Conservation (phyloP, 2,113 vertebrate genomes). For the Galeopterus variegatus region DNA sequence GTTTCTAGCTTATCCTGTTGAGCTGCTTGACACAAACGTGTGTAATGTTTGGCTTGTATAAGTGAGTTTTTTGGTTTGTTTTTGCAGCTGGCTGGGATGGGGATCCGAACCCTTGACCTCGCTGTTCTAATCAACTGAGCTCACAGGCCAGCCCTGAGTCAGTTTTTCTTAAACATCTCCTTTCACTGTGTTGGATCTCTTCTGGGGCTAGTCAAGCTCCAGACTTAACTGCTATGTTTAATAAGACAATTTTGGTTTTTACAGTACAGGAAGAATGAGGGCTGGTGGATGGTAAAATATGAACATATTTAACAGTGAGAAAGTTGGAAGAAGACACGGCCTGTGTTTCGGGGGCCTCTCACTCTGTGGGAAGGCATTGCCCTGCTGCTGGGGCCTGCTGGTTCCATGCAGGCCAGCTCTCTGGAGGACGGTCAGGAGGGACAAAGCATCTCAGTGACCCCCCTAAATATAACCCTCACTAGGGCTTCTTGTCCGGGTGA, state of each 20-base stretch:
- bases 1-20: not conserved
- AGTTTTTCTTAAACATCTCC: not conserved
- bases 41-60: rapidly evolving
- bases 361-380: not conserved
- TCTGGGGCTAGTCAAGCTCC: not conserved
- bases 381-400: not conserved
- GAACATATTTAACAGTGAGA: not conserved
- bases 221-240: not conserved
- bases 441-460: not conserved
- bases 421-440: not conserved
- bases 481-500: not conserved
- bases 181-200: not conserved
- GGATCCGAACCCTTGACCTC: no score
- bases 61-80: not conserved
- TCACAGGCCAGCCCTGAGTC: not conserved
- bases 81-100: no score
- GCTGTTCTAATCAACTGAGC: no score
- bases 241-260: not conserved
- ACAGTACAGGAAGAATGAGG: not conserved
- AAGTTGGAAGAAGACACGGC: not conserved
- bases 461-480: not conserved
- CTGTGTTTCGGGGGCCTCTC: not conserved
- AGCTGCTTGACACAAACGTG: not conserved
- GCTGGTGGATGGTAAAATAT: not conserved
- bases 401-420: not conserved